Evolutionary conservation across 1,140 invertebrate genomes (phyloP), one percentile per base, ranked within the genome.

Genomic region (Drosophila varians): DNA sequence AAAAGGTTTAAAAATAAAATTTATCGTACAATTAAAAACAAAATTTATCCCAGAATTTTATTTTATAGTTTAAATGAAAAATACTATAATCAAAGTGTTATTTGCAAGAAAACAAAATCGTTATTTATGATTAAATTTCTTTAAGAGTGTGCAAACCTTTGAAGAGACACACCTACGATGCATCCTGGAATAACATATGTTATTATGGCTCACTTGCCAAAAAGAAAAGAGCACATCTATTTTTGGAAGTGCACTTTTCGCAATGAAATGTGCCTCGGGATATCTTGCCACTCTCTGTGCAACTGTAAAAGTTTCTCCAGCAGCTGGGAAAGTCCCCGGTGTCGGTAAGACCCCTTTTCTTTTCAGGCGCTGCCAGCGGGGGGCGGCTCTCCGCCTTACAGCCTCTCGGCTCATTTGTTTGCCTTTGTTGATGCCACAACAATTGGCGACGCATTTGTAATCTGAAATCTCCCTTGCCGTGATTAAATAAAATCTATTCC

Each of bases 401-500:
- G 60, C 51, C 38, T 26, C 76, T 77, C 23, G 48, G 56, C 40
- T 74, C 82, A 86, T 86, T 86, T 86, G 80, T 74, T 86, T 86
- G 76, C 68, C 76, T 80, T 77, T 87, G 68, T 86, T 79, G 80
- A 73, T 77, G 80, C 76, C 76, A 80, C 77, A 83, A 82, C 78
- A 83, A 84, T 80, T 74, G 82, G 80, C 45, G 68, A 68, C 58
- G 28, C 28, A 31, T 31, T 31, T 11, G 28, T 31, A 31, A 31
- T 31, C 28, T 11, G 28, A 73, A 51, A 61, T 73, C 64, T 48
- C 26, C 51, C 57, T 55, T 47, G 72, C 76, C 54, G 73, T 87
- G 80, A 80, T 86, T 86, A 80, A 86, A 86, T 86, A 80, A 87
- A 86, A 86, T 86, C 80, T 86, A 86, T 86, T 86, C 72, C 75